Evolutionary conservation across 2,888 invertebrate species (phyloP), one percentile per base, ranked within the genome.

Genomic region (Protonemura montana): DNA sequence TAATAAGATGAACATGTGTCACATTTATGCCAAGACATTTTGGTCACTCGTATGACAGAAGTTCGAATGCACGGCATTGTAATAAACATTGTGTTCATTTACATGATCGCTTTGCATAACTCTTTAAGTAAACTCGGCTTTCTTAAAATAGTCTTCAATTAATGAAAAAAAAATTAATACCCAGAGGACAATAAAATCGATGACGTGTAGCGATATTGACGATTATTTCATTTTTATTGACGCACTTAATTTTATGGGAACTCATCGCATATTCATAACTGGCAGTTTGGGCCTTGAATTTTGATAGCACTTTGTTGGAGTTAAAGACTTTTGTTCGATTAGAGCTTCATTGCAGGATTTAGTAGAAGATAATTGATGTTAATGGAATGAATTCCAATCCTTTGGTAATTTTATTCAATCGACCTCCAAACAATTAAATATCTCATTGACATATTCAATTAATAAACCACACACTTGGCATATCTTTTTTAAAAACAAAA

Each of bases 71-170:
- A 59, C 59, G 59, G 21, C 2, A 16, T 2, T 10, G 59, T 59
- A 10, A 13, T 59, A 59, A 59, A 59, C 2, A 13, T 59, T 59
- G 5, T 10, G 21, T 59, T 16, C 16, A 59, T 21, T 21, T 59
- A 21, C 59, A 59, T 59, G 21, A 59, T 2, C 59, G 59, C n/a
- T n/a, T 59, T 21, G 59, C 59, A 59, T 59, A 21, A 16, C 21
- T 2, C 16, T 59, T 21, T 59, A 21, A 59, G 59, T 59, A 10
- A 59, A 59, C 59, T 59, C 21, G 16, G 21, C 21, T 59, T 59
- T 59, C 59, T 59, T 59, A 59, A 59, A 59, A 59, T 59, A 59
- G 59, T 59, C 59, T 59, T 59, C 59, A 59, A 59, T 59, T 59
- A 59, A 59, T 59, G 59, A 59, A 59, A 59, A n/a, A n/a, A 35